Conservation (phyloP, 2,797 vertebrate species). For the Rhincodon typus region DNA sequence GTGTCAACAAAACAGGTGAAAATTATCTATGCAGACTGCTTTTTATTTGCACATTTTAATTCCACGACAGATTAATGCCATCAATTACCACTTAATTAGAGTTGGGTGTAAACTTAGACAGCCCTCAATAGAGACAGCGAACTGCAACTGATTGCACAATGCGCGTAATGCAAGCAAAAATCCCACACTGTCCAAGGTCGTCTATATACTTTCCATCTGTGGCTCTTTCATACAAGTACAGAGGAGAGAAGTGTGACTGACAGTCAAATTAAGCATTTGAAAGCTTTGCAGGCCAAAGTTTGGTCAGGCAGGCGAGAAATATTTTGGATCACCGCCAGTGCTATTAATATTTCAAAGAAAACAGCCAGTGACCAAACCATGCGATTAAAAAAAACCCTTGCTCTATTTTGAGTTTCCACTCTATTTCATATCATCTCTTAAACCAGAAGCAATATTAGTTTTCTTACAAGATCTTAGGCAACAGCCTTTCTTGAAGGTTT, state of each 20-base stretch:
- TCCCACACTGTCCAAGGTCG: background rate
- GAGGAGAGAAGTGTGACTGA: background rate
- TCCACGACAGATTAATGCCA: background rate
- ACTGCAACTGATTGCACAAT: background rate
- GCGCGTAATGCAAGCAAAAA: background rate
- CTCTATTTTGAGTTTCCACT: background rate
- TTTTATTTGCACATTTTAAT: background rate
- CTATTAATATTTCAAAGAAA: background rate
- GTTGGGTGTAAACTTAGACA: background rate
- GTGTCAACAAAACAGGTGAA: background rate
- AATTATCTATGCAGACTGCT: background rate
- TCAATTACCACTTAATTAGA: background rate
- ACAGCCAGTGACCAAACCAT: background rate
- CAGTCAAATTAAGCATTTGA: background rate
- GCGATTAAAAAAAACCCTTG: background rate
- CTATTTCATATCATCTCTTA: background rate
- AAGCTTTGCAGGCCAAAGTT: background rate
- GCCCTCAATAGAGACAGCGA: background rate
- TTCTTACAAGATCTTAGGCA: background rate
- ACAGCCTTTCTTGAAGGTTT: background rate
- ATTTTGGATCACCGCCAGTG: background rate
- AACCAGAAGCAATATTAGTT: background rate
- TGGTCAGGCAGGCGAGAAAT: background rate
- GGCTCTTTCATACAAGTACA: background rate
- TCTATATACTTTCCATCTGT: background rate